A percentile compares a stretch with the other conserved stretches of the same genome.
Evolutionary conservation across 2,888 invertebrate species (phyloP).

Genomic region (Drosophila greeni): DNA sequence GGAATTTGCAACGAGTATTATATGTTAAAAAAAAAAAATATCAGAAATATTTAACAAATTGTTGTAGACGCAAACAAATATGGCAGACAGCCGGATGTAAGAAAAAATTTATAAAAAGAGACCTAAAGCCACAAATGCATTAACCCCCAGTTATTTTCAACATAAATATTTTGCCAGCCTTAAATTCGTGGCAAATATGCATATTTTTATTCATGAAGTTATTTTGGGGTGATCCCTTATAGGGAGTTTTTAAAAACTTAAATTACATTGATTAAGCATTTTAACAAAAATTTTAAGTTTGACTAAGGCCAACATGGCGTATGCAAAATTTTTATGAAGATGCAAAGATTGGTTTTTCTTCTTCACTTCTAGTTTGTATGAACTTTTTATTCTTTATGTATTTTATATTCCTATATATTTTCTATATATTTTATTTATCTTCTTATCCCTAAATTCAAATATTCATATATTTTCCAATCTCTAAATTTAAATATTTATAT

Average conservation of each 20-base stretch:
- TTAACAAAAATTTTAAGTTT: background rate
- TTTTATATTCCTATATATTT: too few relatives aligned
- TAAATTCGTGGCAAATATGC: background rate
- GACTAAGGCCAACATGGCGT: background rate
- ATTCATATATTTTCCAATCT: background rate
- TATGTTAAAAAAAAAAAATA: background rate
- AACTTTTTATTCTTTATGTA: background rate
- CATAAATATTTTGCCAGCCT: background rate
- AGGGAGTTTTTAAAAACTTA: too few relatives aligned
- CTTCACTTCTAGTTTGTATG: background rate
- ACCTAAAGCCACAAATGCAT: background rate
- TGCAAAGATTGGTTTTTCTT: background rate
- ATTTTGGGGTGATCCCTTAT: background rate
- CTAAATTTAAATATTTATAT: background rate
- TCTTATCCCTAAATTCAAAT: background rate
- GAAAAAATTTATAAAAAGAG: background rate
- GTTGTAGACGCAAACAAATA: background rate
- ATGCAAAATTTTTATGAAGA: background rate
- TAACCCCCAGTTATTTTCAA: background rate
- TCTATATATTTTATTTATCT: background rate
- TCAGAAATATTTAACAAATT: too few relatives aligned
- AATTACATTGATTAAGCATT: background rate
- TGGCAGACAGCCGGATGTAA: background rate
- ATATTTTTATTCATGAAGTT: background rate
- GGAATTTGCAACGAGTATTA: background rate